These are phyloP conservation scores for Oncorhynchus clarkii DNA, from an alignment of 2,113 vertebrate genomes.

Conservation along the genomic window DNA sequence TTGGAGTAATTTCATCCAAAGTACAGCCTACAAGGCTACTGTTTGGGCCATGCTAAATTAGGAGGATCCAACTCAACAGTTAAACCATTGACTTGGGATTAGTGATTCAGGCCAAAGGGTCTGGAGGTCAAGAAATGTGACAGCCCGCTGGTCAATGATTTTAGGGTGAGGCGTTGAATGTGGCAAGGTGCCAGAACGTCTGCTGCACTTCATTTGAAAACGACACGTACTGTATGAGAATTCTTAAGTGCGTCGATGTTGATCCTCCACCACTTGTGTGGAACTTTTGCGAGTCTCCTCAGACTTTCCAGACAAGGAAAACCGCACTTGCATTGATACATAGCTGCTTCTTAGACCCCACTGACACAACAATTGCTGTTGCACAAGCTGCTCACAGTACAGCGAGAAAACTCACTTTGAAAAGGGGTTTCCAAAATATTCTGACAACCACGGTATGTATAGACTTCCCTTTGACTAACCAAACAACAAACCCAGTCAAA, in stretches of 20 bases:
- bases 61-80: not conserved
- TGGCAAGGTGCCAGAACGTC: not conserved
- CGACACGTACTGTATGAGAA: conserved; percentile 13
- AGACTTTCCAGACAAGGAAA: conserved; percentile 45
- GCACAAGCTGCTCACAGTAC: conserved; percentile 52
- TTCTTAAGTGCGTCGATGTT: conserved; percentile 17
- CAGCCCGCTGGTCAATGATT: conserved; percentile 17
- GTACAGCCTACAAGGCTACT: not conserved
- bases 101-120: not conserved
- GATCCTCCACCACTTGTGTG: conserved; percentile 29
- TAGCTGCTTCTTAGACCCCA: conserved; percentile 40
- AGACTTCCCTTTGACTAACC: conserved; percentile 54
- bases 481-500: conserved; percentile 47
- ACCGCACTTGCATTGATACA: conserved; percentile 46
- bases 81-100: not conserved
- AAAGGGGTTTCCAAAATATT: conserved; percentile 61
- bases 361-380: conserved; percentile 44
- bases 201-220: conserved; percentile 62
- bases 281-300: conserved; percentile 27
- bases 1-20: conserved; percentile 22
- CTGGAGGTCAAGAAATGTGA: not conserved
- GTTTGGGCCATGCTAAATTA: not conserved
- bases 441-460: conserved; percentile 32
- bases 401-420: conserved; percentile 48
- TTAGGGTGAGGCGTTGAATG: conserved; percentile 25